Evolutionary conservation across 2,797 vertebrate genomes (phyloP).

Genomic region (Acanthiza pusilla): DNA sequence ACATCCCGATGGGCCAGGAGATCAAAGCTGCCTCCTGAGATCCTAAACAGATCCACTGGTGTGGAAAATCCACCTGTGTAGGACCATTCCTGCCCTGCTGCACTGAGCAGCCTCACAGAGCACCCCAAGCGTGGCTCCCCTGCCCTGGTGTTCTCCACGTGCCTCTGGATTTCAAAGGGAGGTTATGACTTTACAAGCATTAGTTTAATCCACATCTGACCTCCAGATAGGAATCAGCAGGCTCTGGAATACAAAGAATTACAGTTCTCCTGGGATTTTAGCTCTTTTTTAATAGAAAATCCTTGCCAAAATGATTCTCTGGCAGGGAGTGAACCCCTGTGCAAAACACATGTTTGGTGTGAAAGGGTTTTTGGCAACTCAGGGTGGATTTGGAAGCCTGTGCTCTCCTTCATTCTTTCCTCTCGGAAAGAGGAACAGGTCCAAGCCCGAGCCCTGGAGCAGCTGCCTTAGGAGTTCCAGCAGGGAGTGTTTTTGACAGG

Average conservation of each 20-base stretch:
- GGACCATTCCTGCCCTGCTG: not conserved
- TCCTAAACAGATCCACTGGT: rapidly evolving
- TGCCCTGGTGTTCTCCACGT: not conserved
- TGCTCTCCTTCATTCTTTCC: not conserved
- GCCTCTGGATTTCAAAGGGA: not conserved
- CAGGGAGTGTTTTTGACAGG: slow-evolving; percentile 49
- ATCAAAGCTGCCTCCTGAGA: not conserved
- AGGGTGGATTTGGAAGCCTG: not conserved
- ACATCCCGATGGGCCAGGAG: rapidly evolving
- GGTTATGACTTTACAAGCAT: not conserved
- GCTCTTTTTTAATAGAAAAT: not conserved
- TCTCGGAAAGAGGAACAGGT: slow-evolving; percentile 31
- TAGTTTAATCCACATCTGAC: not conserved
- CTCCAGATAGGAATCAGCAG: not conserved
- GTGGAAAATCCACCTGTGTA: not conserved
- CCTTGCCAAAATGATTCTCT: not conserved
- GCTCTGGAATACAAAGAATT: not conserved
- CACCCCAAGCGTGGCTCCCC: not conserved
- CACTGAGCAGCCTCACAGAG: not conserved
- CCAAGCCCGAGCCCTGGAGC: slow-evolving; percentile 14
- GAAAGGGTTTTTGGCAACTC: slow-evolving; percentile 8
- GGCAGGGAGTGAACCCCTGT: not conserved
- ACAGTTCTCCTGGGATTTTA: not conserved
- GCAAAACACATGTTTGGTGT: not conserved
- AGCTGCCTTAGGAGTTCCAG: slow-evolving; percentile 34